Percentiles rank a stretch among this genome's conserved stretches.
Conservation (phyloP, 2,797 vertebrate species). For the Rhadinocentrus ornatus region DNA sequence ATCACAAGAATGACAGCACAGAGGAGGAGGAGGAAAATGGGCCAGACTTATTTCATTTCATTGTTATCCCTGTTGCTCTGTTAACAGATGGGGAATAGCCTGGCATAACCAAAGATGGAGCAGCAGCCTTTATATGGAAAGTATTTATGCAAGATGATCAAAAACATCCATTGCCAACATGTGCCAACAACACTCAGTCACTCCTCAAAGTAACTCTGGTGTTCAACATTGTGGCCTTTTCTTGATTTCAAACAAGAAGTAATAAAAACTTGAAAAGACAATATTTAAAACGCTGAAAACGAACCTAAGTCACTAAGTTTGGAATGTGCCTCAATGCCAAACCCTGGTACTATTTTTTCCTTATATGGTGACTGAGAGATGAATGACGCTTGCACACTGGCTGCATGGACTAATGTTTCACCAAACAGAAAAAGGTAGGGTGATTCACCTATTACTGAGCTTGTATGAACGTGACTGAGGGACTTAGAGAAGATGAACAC, state of each 20-base stretch:
- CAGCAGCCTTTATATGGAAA: slow-evolving; percentile 61
- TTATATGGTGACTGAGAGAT: slow-evolving; percentile 68
- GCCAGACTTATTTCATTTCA: slow-evolving; percentile 43
- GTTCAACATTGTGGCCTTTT: slow-evolving; percentile 54
- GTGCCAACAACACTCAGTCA: slow-evolving; percentile 63
- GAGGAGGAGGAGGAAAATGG: slow-evolving; percentile 3
- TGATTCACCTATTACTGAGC: slow-evolving; percentile 26
- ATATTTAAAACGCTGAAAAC: slow-evolving; percentile 58
- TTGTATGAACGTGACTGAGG: slow-evolving; percentile 43
- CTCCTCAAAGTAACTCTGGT: slow-evolving; percentile 59
- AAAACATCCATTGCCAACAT: slow-evolving; percentile 55
- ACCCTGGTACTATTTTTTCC: slow-evolving; percentile 64
- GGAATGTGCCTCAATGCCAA: slow-evolving; percentile 78
- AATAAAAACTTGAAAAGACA: slow-evolving; percentile 69
- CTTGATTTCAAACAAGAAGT: slow-evolving; percentile 61
- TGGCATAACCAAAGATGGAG: slow-evolving; percentile 80
- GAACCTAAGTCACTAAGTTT: slow-evolving; percentile 54
- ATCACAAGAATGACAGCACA: background rate
- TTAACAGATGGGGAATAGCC: slow-evolving; percentile 88
- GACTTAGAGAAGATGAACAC: slow-evolving; percentile 17
- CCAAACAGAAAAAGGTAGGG: slow-evolving; percentile 48
- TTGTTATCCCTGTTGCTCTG: slow-evolving; percentile 71
- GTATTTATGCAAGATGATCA: slow-evolving; percentile 74
- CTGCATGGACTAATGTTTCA: slow-evolving; percentile 52
- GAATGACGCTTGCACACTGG: slow-evolving; percentile 50